Evolutionary conservation across 2,113 vertebrate genomes (phyloP).

Genomic region (Macquaria ambigua): DNA sequence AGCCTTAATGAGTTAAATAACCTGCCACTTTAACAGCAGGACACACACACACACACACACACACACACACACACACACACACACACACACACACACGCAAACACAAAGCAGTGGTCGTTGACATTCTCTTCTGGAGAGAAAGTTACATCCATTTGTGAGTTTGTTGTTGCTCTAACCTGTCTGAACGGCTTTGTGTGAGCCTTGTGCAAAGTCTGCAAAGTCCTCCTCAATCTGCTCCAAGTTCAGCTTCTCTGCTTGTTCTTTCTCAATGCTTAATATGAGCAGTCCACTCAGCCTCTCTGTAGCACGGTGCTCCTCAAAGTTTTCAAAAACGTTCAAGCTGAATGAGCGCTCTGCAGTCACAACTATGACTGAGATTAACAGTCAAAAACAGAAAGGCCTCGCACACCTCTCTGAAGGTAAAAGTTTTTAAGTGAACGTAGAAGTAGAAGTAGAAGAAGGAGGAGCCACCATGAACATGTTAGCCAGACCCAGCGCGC

Average conservation of each 20-base stretch:
- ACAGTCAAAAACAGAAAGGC: neutral
- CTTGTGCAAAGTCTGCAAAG: neutral
- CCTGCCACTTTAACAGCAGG: too few relatives aligned
- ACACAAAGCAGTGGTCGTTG: too few relatives aligned
- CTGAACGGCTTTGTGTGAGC: neutral
- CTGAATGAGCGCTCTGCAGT: neutral
- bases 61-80: neutral
- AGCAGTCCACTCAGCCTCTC: neutral
- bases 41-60: neutral
- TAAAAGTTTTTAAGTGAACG: neutral
- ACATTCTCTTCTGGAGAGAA: neutral
- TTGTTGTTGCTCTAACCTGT: neutral
- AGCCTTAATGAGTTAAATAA: too few relatives aligned
- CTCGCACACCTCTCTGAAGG: neutral
- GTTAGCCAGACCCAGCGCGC: neutral
- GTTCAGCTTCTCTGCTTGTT: too few relatives aligned
- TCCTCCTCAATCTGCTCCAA: neutral
- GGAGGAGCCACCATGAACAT: neutral
- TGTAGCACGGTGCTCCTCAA: neutral
- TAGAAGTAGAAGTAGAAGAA: neutral
- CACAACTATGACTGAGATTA: neutral
- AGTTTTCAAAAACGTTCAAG: neutral
- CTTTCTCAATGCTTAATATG: neutral
- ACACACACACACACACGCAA: neutral
- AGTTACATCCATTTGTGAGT: neutral